These are phyloP conservation scores for Lepisosteus osseus DNA, from an alignment of 2,113 vertebrate species.

Conservation along the genomic window DNA sequence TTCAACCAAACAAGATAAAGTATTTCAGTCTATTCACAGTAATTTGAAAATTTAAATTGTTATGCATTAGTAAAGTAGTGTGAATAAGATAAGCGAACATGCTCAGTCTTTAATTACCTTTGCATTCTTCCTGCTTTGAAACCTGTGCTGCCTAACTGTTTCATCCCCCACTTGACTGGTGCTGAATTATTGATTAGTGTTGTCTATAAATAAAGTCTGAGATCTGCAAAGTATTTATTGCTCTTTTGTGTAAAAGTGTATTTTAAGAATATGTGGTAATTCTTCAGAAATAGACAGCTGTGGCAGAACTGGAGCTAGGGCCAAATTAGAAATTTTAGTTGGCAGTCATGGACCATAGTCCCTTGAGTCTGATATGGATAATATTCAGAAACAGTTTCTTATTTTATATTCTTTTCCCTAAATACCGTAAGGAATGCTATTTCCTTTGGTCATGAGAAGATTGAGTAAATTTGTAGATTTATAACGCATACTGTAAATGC, in stretches of 20 bases:
- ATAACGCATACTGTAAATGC: too few species aligned
- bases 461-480: too few species aligned
- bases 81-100: neutral
- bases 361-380: slow-evolving; percentile 2
- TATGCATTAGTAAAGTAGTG: neutral
- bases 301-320: neutral
- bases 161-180: neutral
- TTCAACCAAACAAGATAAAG: too few species aligned
- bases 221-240: neutral
- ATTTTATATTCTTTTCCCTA: neutral
- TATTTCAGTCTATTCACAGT: too few species aligned
- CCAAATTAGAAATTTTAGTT: slow-evolving; percentile 2
- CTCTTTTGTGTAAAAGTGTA: slow-evolving; percentile 8
- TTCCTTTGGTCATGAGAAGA: too few species aligned
- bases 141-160: neutral
- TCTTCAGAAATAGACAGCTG: slow-evolving; percentile 3
- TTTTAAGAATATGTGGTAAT: slow-evolving; percentile 12
- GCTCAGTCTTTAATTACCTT: neutral
- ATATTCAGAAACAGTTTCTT: neutral
- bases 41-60: neutral
- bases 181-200: slow-evolving; percentile 10
- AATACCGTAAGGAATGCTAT: too few species aligned
- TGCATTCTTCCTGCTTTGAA: neutral
- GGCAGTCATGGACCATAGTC: neutral
- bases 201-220: slow-evolving; percentile 15